Base-by-base conservation (phyloP, 2,888 invertebrate species). In the Allolobophora icterica region DNA sequence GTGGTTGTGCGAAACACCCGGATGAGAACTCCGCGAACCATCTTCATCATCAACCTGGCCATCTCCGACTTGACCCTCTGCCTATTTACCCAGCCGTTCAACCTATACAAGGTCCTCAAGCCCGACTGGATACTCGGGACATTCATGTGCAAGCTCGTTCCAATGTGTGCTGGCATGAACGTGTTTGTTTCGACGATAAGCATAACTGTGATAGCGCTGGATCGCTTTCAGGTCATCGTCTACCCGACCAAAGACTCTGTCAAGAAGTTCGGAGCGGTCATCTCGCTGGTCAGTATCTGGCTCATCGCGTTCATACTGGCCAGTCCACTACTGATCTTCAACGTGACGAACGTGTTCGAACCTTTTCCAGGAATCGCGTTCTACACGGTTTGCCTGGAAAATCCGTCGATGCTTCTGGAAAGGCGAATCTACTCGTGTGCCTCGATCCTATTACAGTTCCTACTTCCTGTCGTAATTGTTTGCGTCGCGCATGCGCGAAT, bases 171-270 rank as follows among this genome's bases (percentile, higher is more conserved):
- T 95, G 98, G 97, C 0, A 97, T 97, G 92, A 98, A 98, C 94
- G 97, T 98, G 93, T 98, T 98, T 95, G 98, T 98, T 0, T 98
- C 98, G 0, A 98, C 98, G 0, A 97, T 98, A 94, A 97, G 98
- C 93, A 98, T 98, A 93, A 98, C 98, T 8, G 98, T 98, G 19
- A 98, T 98, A 93, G 96, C 96, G 0, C 93, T 96, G 71, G 95
- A 95, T 92, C 93, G 95, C 34, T 95, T 95, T 92, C 95, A 95
- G 93, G 97, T 98, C 30, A 90, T 98, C 95, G 97, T 98, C 21
- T 97, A 98, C 94, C 98, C 98, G 24, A 98, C 98, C 0, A 96
- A 97, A 91, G 97, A 97, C 93, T 97, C 97, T 93, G 96, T 97
- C 87, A 97, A 97, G 94, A 96, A 97, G 91, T 96, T 97, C 94